These are phyloP conservation scores for Hyperoplus immaculatus DNA, from an alignment of 2,797 vertebrate species.

Conservation along the genomic window DNA sequence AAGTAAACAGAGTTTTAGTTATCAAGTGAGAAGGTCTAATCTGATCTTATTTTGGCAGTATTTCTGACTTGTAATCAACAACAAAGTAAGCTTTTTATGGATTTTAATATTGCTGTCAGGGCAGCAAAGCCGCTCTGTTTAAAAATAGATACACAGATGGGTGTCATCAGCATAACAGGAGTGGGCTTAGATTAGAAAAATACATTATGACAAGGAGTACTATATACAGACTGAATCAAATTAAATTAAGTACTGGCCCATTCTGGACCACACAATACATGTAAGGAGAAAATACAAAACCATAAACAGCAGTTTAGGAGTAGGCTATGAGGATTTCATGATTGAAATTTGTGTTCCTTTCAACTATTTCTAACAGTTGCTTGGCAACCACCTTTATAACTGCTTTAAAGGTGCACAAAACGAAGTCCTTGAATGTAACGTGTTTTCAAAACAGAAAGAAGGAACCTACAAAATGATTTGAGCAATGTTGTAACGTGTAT, in stretches of 20 bases:
- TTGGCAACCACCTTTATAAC: conserved; percentile 37
- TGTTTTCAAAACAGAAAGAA: conserved; percentile 17
- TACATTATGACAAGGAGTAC: not conserved
- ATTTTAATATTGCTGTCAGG: not conserved
- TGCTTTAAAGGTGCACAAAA: conserved; percentile 25
- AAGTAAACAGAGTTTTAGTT: not conserved
- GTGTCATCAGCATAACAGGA: conserved; percentile 21
- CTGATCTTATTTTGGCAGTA: not conserved
- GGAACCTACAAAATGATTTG: not conserved
- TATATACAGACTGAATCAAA: not conserved
- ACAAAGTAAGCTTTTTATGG: not conserved
- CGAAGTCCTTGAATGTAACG: conserved; percentile 25
- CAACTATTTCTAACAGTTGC: conserved; percentile 32
- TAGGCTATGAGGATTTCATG: not conserved
- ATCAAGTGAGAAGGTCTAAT: not conserved
- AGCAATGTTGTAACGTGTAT: conserved; percentile 16
- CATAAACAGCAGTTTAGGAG: not conserved
- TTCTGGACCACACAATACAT: not conserved
- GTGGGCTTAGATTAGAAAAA: not conserved
- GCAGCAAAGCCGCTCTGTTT: not conserved
- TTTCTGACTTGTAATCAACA: not conserved
- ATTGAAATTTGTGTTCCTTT: conserved; percentile 12
- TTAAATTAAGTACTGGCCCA: not conserved
- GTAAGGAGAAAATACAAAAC: not conserved
- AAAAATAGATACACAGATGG: not conserved